Evolutionary conservation across 2,888 invertebrate species (phyloP).

Genomic region (Synergus laeviventris): DNA sequence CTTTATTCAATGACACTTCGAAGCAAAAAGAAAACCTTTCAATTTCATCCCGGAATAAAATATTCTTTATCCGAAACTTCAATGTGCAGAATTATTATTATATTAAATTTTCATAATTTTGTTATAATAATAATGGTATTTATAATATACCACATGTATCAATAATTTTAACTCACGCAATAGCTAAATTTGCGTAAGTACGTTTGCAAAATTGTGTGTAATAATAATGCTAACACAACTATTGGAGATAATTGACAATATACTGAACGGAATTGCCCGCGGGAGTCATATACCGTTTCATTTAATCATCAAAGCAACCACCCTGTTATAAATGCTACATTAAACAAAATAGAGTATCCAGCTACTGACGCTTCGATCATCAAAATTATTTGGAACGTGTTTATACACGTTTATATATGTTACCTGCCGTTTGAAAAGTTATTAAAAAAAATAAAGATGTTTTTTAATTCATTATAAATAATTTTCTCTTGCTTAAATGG

Average conservation of each 20-base stretch:
- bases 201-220: no score
- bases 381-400: not conserved
- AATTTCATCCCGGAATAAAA: not conserved
- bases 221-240: no score
- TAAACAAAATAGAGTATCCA: not conserved
- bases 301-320: not conserved
- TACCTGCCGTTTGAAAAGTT: no score
- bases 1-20: not conserved
- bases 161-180: no score
- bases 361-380: not conserved
- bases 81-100: not conserved
- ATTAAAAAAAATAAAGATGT: no score
- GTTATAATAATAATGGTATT: no score
- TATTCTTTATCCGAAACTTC: not conserved
- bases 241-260: not conserved
- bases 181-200: no score
- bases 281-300: not conserved
- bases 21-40: not conserved
- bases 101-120: no score
- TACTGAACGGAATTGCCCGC: not conserved
- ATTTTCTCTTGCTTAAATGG: no score
- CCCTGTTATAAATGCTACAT: not conserved
- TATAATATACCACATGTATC: no score
- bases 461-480: no score
- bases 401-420: no score